Evolutionary conservation across 2,888 invertebrate genomes (phyloP).

Genomic region (Pantelozetes paolii): DNA sequence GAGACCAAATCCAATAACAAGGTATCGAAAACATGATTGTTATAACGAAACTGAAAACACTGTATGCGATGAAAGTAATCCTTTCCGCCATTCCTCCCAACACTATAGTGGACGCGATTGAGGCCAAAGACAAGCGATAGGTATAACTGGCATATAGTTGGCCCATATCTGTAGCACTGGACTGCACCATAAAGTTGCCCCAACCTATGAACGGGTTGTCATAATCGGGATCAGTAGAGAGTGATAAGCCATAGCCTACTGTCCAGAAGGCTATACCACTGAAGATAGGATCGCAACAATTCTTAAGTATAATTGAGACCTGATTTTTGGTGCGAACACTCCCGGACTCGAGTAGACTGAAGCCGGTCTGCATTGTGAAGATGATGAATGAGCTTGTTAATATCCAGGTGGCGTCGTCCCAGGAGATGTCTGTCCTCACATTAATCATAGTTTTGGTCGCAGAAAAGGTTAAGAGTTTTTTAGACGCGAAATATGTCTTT

Average conservation of each 20-base stretch:
- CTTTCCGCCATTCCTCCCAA: slow-evolving; percentile 93
- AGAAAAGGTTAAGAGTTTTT: too few species aligned
- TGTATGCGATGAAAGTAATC: slow-evolving; percentile 72
- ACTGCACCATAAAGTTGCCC: slow-evolving; percentile 77
- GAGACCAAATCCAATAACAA: slow-evolving; percentile 57
- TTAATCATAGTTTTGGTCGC: too few species aligned
- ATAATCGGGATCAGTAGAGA: slow-evolving; percentile 66
- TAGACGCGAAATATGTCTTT: too few species aligned
- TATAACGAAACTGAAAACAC: slow-evolving; percentile 79
- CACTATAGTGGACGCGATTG: slow-evolving; percentile 83
- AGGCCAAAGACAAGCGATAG: slow-evolving; percentile 80
- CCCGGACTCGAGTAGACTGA: slow-evolving; percentile 88
- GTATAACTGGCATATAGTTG: slow-evolving; percentile 79
- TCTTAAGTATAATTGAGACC: slow-evolving; percentile 97
- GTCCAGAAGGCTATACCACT: slow-evolving; percentile 92
- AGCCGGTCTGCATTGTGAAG: slow-evolving; percentile 91
- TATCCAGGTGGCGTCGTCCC: slow-evolving; percentile 83
- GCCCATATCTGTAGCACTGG: slow-evolving; percentile 65
- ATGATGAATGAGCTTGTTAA: slow-evolving; percentile 79
- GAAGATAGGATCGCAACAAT: slow-evolving; percentile 83
- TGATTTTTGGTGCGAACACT: slow-evolving; percentile 75
- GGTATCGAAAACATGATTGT: slow-evolving; percentile 86
- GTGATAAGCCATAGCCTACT: slow-evolving; percentile 87
- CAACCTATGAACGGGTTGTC: slow-evolving; percentile 67
- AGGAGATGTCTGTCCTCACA: slow-evolving; percentile 50